Conservation (phyloP, 2,797 vertebrate genomes). For the Oceanodroma leucorhoa region DNA sequence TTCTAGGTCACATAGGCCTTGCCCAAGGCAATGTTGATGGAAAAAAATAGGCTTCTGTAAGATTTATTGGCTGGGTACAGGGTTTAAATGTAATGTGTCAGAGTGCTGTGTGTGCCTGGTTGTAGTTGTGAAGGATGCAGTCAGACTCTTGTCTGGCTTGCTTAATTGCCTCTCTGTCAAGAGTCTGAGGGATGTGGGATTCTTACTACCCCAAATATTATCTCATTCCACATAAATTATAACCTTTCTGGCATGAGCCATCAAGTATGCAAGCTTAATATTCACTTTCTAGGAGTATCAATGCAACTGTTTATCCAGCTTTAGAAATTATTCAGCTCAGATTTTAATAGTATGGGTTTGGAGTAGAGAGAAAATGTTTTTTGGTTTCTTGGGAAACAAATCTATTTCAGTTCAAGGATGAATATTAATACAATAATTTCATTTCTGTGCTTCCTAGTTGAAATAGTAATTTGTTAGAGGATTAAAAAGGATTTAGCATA, state of each 20-base stretch:
- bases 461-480: slow-evolving; percentile 10
- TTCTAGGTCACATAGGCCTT: neutral
- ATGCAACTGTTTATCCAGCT: neutral
- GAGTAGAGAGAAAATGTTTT: neutral
- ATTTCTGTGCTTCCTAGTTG: neutral
- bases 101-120: neutral
- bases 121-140: neutral
- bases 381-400: neutral
- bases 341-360: neutral
- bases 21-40: neutral
- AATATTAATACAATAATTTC: neutral
- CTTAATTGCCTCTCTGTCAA: neutral
- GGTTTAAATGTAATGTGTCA: neutral
- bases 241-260: neutral
- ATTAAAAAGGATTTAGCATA: slow-evolving; percentile 38
- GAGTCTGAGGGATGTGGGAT: neutral
- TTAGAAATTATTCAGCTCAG: neutral
- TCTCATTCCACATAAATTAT: neutral
- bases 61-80: neutral
- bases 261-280: neutral
- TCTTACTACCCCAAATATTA: neutral
- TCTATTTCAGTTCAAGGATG: neutral
- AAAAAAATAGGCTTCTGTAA: neutral
- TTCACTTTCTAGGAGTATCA: neutral
- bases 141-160: neutral